Percentiles rank a stretch among this genome's conserved stretches.
Evolutionary conservation across 2,113 vertebrate species (phyloP).

Genomic region (Pollimyrus isidori): DNA sequence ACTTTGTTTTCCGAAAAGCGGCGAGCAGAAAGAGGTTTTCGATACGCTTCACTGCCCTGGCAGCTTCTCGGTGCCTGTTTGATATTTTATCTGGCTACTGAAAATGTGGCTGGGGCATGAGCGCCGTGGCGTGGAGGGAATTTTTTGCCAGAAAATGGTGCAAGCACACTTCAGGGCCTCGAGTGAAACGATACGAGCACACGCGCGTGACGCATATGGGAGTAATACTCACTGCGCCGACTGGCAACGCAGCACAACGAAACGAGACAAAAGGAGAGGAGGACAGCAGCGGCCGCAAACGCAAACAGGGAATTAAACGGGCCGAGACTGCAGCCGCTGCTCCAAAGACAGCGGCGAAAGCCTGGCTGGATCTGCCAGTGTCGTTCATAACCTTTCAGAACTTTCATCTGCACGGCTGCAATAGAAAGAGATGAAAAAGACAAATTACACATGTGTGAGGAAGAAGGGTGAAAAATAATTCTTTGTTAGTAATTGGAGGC

Average conservation of each 20-base stretch:
- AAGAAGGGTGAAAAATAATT: constrained; percentile 7
- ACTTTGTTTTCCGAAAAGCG: background rate
- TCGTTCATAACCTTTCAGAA: background rate
- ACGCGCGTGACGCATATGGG: constrained; percentile 49
- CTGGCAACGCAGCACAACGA: constrained; percentile 38
- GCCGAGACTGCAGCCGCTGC: background rate
- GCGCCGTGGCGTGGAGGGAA: background rate
- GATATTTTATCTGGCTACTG: background rate
- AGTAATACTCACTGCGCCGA: constrained; percentile 37
- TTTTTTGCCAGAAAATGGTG: background rate
- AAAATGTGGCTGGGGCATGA: background rate
- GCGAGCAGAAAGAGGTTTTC: background rate
- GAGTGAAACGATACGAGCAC: constrained; percentile 21
- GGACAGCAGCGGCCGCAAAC: constrained; percentile 45
- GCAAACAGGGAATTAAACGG: constrained; percentile 39
- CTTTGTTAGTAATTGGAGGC: background rate
- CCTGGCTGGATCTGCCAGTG: background rate
- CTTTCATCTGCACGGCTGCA: background rate
- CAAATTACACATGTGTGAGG: background rate
- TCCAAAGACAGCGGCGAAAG: background rate
- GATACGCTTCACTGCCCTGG: background rate
- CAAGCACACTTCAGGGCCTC: background rate
- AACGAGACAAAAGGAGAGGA: constrained; percentile 39
- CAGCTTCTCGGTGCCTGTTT: background rate
- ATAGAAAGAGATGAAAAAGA: background rate